phyloP scores from a whole-genome alignment of 2,113 vertebrate species.

The Sebastes schlegelii region DNA sequence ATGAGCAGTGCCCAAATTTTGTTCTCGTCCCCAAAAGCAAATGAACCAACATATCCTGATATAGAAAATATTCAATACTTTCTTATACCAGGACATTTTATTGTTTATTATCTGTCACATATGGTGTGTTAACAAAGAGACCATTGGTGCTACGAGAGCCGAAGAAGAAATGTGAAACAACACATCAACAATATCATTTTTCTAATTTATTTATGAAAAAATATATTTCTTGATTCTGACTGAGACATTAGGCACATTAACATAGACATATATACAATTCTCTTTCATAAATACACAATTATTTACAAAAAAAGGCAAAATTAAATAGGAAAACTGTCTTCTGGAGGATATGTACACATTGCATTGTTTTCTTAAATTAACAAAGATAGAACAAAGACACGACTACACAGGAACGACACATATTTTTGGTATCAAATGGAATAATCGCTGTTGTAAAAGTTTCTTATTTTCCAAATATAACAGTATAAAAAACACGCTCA shows the following conservation, averaged over 20 bases:
- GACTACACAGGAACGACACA: slow-evolving; percentile 58
- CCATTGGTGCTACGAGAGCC: background rate
- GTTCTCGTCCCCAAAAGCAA: no score
- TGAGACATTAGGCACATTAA: slow-evolving; percentile 68
- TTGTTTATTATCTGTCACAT: background rate
- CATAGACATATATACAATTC: slow-evolving; percentile 83
- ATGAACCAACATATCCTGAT: no score
- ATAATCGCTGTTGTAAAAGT: slow-evolving; percentile 5
- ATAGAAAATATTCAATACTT: background rate
- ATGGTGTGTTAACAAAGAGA: background rate
- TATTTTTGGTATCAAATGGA: slow-evolving; percentile 80
- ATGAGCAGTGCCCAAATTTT: no score
- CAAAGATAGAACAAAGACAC: slow-evolving; percentile 57
- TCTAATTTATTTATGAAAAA: slow-evolving; percentile 85
- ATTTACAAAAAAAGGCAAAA: slow-evolving; percentile 74
- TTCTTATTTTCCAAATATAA: background rate
- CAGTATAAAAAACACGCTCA: background rate
- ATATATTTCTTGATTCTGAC: slow-evolving; percentile 81
- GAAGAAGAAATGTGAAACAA: slow-evolving; percentile 1
- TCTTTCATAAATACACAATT: slow-evolving; percentile 85
- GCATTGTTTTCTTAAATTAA: slow-evolving; percentile 84
- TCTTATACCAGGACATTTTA: background rate
- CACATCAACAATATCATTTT: slow-evolving; percentile 57
- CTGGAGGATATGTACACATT: slow-evolving; percentile 79
- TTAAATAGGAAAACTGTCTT: slow-evolving; percentile 81